Evolutionary conservation across 2,888 invertebrate species (phyloP).

Genomic region (Luffia ferchaultella): DNA sequence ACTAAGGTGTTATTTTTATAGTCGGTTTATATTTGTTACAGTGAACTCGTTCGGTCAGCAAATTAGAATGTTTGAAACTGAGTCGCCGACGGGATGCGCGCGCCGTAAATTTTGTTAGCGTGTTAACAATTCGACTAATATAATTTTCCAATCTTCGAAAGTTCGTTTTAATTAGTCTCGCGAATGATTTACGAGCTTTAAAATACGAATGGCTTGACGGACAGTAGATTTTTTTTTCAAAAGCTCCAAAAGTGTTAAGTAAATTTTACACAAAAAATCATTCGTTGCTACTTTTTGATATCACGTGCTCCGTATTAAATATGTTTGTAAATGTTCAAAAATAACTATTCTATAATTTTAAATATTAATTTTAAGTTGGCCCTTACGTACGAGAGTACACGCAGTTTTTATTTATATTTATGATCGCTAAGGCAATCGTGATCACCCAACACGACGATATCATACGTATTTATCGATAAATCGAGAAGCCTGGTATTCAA

Average conservation of each 20-base stretch:
- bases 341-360: too few relatives aligned
- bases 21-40: too few relatives aligned
- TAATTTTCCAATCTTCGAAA: constrained; percentile 23
- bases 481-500: constrained; percentile 20
- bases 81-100: constrained; percentile 35
- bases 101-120: constrained; percentile 56
- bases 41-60: constrained; percentile 38
- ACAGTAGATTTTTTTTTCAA: too few relatives aligned
- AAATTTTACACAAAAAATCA: too few relatives aligned
- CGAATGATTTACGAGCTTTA: constrained; percentile 53
- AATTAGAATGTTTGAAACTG: constrained; percentile 60
- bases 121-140: constrained; percentile 36
- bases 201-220: constrained; percentile 16
- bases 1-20: constrained; percentile 54
- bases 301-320: too few relatives aligned
- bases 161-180: constrained; percentile 47
- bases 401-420: background rate
- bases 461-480: constrained; percentile 52
- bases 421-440: constrained; percentile 46
- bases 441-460: constrained; percentile 50
- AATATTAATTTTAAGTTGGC: background rate
- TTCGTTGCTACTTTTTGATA: too few relatives aligned
- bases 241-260: too few relatives aligned
- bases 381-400: background rate
- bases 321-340: too few relatives aligned